These are phyloP conservation scores for Venustaconcha ellipsiformis DNA, from an alignment of 1,140 invertebrate genomes.

Conservation along the genomic window DNA sequence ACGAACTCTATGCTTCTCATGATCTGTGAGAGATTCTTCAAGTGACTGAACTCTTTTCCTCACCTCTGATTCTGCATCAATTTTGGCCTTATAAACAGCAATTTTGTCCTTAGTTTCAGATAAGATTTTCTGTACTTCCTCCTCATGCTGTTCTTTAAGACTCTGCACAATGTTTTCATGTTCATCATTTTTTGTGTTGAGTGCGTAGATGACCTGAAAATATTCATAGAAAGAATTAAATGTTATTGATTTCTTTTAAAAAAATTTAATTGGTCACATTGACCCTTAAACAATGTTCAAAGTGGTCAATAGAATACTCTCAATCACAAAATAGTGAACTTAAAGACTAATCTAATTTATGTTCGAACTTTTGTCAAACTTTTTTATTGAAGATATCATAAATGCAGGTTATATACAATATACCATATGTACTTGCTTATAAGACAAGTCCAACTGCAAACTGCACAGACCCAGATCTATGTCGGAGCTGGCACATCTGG, in stretches of 20 bases:
- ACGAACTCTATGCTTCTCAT: constrained; percentile 43
- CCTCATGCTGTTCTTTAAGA: constrained; percentile 66
- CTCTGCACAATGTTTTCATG: constrained; percentile 61
- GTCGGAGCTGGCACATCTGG: too few relatives aligned
- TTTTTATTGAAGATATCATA: too few relatives aligned
- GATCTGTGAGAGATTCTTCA: constrained; percentile 41
- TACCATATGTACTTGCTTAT: too few relatives aligned
- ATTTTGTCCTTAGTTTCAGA: constrained; percentile 64
- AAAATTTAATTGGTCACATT: too few relatives aligned
- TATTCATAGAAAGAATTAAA: constrained; percentile 14
- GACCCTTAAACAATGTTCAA: too few relatives aligned
- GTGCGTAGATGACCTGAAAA: constrained; percentile 69
- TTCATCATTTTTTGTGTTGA: constrained; percentile 70
- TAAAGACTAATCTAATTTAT: too few relatives aligned
- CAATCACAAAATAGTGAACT: too few relatives aligned
- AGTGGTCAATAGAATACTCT: too few relatives aligned
- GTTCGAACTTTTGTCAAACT: too few relatives aligned
- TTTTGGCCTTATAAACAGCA: constrained; percentile 48
- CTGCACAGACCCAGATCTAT: too few relatives aligned
- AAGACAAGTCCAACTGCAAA: too few relatives aligned
- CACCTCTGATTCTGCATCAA: constrained; percentile 43
- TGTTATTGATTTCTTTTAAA: neutral
- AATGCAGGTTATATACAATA: too few relatives aligned
- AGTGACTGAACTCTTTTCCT: constrained; percentile 43
- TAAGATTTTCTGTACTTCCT: constrained; percentile 62